phyloP scores from a whole-genome alignment of 2,113 vertebrate genomes.

The Andinoacara biseriatus region DNA sequence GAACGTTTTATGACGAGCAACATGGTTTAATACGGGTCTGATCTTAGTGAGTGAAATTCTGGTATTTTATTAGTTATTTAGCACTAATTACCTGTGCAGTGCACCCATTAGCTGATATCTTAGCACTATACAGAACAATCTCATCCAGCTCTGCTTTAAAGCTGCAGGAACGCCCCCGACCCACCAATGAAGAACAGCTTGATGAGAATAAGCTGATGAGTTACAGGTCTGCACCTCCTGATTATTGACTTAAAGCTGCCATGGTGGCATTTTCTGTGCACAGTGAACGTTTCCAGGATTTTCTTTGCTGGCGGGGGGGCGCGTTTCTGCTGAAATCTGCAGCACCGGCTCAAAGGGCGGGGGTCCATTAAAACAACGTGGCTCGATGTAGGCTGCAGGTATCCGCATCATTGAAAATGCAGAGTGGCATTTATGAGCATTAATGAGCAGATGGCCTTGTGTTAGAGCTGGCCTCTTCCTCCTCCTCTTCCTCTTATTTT shows the following conservation, averaged over 20 bases:
- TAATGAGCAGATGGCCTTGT: constrained; percentile 62
- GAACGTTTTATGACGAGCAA: rapidly evolving
- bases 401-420: constrained; percentile 32
- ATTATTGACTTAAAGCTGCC: not conserved
- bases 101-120: too few relatives aligned
- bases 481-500: constrained; percentile 9
- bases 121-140: too few relatives aligned
- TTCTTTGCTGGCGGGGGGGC: not conserved
- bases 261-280: not conserved
- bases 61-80: too few relatives aligned
- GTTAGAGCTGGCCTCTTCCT: constrained; percentile 7
- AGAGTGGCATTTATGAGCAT: constrained; percentile 39
- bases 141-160: too few relatives aligned
- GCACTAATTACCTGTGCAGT: too few relatives aligned
- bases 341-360: not conserved
- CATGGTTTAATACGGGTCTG: not conserved
- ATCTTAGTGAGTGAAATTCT: too few relatives aligned
- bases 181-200: rapidly evolving
- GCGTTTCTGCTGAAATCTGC: constrained; percentile 9
- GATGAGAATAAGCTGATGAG: not conserved
- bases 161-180: not conserved
- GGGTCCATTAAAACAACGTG: constrained; percentile 22
- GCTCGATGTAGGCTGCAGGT: constrained; percentile 11
- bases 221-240: not conserved
- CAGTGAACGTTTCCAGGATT: not conserved